Base-by-base conservation (phyloP, 1,140 invertebrate species). In the Euschistus heros region DNA sequence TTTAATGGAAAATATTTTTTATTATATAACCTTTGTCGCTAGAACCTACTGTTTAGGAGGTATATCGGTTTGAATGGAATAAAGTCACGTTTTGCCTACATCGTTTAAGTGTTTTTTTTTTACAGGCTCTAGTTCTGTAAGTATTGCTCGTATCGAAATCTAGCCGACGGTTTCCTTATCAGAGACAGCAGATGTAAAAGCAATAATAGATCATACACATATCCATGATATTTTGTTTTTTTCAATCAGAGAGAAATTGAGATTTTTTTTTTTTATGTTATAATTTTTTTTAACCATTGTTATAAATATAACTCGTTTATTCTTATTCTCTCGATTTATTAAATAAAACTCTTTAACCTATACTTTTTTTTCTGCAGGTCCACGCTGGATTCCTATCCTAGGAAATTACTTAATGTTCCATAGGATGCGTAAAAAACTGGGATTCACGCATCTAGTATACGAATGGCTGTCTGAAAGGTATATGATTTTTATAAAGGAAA, bases 311-410 rank as follows among this genome's bases (percentile, higher is more conserved):
- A 10, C 17, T 8, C 17, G 42, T 17, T 10, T 44, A 10, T 10
- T 44, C 17, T 44, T 44, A 44, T 8, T 17, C 42, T 10, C 17
- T 44, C 17, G 17, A 44, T 44, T 44, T 44, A 44, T 44, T 44
- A 44, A 17, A 44, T 44, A 10, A 44, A 10, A 17, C 42, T 17
- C 7, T 44, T 44, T 44, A 44, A 44, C 18, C 3, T n/a, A 47
- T 47, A 13, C 15, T 6, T n/a, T 47, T 17, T 47, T 47, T 59
- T 55, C 64, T 63, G n/a, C 30, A 80, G 79, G 79, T 59, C 79
- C 79, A 30, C 13, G 13, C 54, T 79, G 80, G 77, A 46, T 76
- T 18, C 79, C 79, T 5, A 65, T 80, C 5, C 6, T 80, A 2
- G 79, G 80, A 2, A 76, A 75, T 66, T 72, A 75, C 3, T 66